Evolutionary conservation across 2,113 vertebrate species (phyloP).

Genomic region (Xyliphius kryptos): DNA sequence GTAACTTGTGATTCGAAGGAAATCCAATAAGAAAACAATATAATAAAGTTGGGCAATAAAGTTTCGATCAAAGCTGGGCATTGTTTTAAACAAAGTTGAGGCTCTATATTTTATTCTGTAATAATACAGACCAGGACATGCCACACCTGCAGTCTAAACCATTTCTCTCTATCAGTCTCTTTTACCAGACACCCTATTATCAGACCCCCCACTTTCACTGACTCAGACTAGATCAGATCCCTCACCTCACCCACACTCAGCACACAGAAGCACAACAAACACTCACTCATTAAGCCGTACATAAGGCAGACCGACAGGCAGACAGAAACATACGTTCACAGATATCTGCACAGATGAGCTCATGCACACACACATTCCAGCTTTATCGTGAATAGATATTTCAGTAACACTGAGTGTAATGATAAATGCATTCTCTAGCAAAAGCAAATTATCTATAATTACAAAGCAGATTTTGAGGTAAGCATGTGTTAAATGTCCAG

Average conservation of each 20-base stretch:
- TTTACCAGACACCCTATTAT: conserved; percentile 28
- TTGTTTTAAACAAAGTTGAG: too few species aligned
- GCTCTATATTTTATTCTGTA: too few species aligned
- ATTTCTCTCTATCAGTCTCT: conserved; percentile 41
- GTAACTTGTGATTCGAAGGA: too few species aligned
- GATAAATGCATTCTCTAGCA: conserved; percentile 19
- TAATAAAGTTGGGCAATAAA: too few species aligned
- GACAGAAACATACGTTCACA: conserved; percentile 5
- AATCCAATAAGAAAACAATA: too few species aligned
- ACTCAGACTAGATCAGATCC: conserved; percentile 10
- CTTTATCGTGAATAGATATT: conserved; percentile 40
- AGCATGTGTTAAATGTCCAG: conserved; percentile 25
- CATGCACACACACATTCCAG: conserved; percentile 20
- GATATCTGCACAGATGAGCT: conserved; percentile 7
- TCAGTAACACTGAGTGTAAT: conserved; percentile 12
- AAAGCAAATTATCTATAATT: conserved; percentile 14
- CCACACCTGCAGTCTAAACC: too few species aligned
- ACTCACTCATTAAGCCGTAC: conserved; percentile 21
- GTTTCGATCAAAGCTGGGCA: too few species aligned
- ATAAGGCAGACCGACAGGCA: conserved; percentile 1
- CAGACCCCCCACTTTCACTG: conserved; percentile 6
- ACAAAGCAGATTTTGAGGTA: conserved; percentile 23
- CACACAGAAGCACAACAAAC: conserved; percentile 15
- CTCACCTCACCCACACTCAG: conserved; percentile 11
- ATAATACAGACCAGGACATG: too few species aligned